Evolutionary conservation across 2,888 invertebrate species (phyloP).

Genomic region (Amphipyra tragopoginis): DNA sequence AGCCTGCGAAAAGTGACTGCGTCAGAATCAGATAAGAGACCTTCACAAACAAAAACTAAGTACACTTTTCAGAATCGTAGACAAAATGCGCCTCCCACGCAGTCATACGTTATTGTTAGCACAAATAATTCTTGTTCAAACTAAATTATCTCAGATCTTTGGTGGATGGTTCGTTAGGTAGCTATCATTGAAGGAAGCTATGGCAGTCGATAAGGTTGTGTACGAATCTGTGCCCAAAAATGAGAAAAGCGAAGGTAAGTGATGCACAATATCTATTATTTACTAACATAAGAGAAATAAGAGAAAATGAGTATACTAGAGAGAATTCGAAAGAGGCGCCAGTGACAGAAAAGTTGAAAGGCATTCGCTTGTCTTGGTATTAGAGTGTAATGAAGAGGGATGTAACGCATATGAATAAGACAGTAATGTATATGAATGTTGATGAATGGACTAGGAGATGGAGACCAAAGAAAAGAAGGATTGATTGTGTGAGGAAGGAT

Average conservation of each 20-base stretch:
- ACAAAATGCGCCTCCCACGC: conserved; percentile 1
- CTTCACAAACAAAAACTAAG: conserved; percentile 14
- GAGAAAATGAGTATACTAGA: too few relatives aligned
- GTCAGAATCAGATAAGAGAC: conserved; percentile 1
- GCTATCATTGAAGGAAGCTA: conserved; percentile 50
- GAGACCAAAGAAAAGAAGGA: too few relatives aligned
- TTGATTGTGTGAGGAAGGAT: too few relatives aligned
- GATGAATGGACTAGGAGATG: too few relatives aligned
- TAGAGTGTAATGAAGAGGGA: too few relatives aligned
- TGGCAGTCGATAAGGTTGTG: conserved; percentile 66
- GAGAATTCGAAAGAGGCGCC: too few relatives aligned
- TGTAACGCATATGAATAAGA: too few relatives aligned
- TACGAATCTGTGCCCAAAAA: conserved; percentile 64
- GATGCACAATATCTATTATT: background rate
- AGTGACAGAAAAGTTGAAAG: too few relatives aligned
- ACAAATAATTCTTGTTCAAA: conserved; percentile 40
- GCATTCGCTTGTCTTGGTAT: too few relatives aligned
- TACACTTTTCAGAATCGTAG: background rate
- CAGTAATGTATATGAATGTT: too few relatives aligned
- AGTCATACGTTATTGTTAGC: conserved; percentile 13
- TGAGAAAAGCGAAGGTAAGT: conserved; percentile 64
- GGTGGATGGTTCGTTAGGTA: background rate
- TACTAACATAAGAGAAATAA: background rate
- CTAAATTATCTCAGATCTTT: conserved; percentile 24
- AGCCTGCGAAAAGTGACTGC: background rate